Evolutionary conservation across 1,140 invertebrate species (phyloP).

Genomic region (Branchinecta lynchi): DNA sequence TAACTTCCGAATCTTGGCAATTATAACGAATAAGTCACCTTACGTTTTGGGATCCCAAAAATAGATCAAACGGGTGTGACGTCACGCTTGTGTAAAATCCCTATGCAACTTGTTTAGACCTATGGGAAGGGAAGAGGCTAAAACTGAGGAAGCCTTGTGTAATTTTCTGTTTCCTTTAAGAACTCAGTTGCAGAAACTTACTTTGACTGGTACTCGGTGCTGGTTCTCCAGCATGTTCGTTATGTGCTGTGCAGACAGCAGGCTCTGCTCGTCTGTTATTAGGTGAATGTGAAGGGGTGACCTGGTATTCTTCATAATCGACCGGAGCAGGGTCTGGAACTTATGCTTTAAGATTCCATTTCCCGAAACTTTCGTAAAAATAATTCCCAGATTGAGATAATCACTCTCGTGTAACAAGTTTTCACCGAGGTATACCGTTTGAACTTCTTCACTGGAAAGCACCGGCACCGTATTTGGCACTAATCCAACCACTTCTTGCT

Average conservation of each 20-base stretch:
- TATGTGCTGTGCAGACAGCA: neutral
- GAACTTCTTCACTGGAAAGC: neutral
- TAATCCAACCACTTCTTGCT: no score
- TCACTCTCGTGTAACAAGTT: neutral
- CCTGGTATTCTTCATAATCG: neutral
- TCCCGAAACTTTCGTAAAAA: neutral
- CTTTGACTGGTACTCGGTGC: neutral
- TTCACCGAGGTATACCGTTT: constrained; percentile 1
- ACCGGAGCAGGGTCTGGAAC: neutral
- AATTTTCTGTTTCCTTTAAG: no score
- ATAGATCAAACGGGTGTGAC: no score
- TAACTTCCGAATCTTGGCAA: no score
- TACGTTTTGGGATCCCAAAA: no score
- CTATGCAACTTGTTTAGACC: no score
- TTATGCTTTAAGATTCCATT: neutral
- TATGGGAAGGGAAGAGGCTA: no score
- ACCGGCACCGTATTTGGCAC: neutral
- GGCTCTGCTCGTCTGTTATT: neutral
- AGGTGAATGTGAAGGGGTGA: neutral
- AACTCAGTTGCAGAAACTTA: neutral
- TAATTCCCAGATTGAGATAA: neutral
- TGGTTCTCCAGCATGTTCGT: neutral
- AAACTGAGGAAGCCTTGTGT: no score
- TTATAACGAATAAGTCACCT: no score
- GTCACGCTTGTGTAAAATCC: no score